Evolutionary conservation across 2,113 vertebrate species (phyloP).

Genomic region (Lasiurus cinereus): DNA sequence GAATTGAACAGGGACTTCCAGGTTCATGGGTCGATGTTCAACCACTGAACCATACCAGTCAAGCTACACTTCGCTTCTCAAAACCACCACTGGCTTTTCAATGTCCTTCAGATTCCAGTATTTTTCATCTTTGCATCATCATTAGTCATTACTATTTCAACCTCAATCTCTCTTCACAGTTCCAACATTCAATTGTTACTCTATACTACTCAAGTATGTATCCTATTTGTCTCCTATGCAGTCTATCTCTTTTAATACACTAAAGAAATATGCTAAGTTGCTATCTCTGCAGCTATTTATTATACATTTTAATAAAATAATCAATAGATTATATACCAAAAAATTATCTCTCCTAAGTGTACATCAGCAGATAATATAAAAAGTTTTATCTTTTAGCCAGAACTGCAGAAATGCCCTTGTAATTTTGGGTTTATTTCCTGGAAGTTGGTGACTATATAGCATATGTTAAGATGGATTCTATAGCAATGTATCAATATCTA

Average conservation of each 20-base stretch:
- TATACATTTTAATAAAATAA: neutral
- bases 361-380: neutral
- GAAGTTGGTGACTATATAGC: neutral
- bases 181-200: neutral
- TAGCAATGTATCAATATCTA: neutral
- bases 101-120: neutral
- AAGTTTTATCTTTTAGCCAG: neutral
- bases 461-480: neutral
- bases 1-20: too few species aligned
- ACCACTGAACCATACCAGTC: too few species aligned
- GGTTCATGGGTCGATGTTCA: too few species aligned
- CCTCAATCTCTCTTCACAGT: neutral
- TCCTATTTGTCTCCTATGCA: neutral
- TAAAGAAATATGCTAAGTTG: neutral
- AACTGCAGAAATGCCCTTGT: neutral
- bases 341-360: neutral
- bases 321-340: neutral
- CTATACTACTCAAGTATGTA: neutral
- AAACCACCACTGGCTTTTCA: neutral
- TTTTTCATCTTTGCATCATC: constrained; percentile 31
- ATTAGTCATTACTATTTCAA: constrained; percentile 1
- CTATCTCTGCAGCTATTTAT: neutral
- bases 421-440: neutral
- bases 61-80: neutral
- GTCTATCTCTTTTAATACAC: neutral